Evolutionary conservation across 2,888 invertebrate genomes (phyloP), one percentile per base, ranked within the genome.

Genomic region (Macrophya annulata): DNA sequence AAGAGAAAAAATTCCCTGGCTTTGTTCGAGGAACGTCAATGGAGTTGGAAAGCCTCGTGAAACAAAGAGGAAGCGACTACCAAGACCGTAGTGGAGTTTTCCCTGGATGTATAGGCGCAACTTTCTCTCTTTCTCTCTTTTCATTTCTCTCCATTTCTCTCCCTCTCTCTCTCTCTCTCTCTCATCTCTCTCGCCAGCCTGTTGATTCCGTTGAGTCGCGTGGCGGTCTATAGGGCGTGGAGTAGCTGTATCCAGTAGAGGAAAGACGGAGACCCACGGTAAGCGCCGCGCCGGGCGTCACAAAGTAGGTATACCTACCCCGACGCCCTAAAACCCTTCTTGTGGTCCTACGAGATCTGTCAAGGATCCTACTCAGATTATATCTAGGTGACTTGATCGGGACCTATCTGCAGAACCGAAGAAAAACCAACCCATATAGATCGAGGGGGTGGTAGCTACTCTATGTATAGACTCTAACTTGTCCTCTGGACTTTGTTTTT

Each of bases 141-240:
- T 25, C 31, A 9, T 43, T 37, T 43, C 81, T 62, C 45, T 25
- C 17, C 31, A 1, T 31, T 17, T 25, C 77, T 17, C 15, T 17
- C 17, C 15, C n/a, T 37, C 31, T 77, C 79, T 55, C 8, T 37
- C 25, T 76, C 74, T 76, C 45, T 45, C 45, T 48, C 76, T 62
- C 81, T 43, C 21, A 12, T 81, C 81, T 81, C 81, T 83, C 68
- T 71, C 45, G 83, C 83, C 83, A 83, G 83, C 83, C 83, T 83
- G 83, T 83, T 83, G 83, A 83, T 83, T 83, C 83, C 83, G 68
- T 81, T 17, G 83, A 68, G 71, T 83, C 83, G 83, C 83, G 82
- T 83, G 83, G 83, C 37, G 68, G 62, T 62, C 62, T 43, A 62
- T 51, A 81, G 43, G 81, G 81, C 43, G 37, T 59, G 25, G 40